Evolutionary conservation across 2,888 invertebrate genomes (phyloP).

Genomic region (Hydropsyche betteni): DNA sequence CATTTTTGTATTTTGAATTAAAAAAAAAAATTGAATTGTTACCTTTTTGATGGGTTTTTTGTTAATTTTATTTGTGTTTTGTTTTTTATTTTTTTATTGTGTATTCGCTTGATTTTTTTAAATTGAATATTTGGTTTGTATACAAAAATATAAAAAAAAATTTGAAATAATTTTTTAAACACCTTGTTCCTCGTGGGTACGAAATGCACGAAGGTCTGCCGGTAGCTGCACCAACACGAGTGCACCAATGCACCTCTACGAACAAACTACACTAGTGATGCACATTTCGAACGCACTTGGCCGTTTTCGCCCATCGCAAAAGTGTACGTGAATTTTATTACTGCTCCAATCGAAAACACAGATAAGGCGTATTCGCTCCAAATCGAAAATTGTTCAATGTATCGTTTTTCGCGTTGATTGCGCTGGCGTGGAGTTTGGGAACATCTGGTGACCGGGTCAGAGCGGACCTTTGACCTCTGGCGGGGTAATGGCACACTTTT

Average conservation of each 20-base stretch:
- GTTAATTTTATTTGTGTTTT: too few relatives aligned
- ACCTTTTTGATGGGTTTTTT: too few relatives aligned
- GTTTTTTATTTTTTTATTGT: neutral
- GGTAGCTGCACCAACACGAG: constrained; percentile 31
- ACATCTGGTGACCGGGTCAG: constrained; percentile 33
- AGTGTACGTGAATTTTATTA: constrained; percentile 6
- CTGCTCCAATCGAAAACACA: too few relatives aligned
- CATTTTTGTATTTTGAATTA: neutral
- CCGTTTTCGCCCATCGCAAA: constrained; percentile 37
- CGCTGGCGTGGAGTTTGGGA: neutral
- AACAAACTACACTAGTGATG: neutral
- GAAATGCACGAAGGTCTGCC: constrained; percentile 45
- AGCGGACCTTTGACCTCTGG: constrained; percentile 35
- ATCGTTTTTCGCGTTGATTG: too few relatives aligned
- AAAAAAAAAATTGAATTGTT: neutral
- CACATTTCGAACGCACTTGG: constrained; percentile 38
- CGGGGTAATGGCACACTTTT: constrained; percentile 18
- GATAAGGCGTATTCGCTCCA: too few relatives aligned
- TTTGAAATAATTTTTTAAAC: constrained; percentile 12
- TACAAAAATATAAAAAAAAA: neutral
- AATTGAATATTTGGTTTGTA: neutral
- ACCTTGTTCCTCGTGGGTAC: constrained; percentile 33
- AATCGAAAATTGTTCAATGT: too few relatives aligned
- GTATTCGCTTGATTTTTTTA: neutral
- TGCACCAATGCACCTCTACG: neutral